Percentiles rank a stretch among this genome's conserved stretches.
These are phyloP conservation scores for Asarcornis scutulata DNA, from an alignment of 2,113 vertebrate species.

Conservation along the genomic window DNA sequence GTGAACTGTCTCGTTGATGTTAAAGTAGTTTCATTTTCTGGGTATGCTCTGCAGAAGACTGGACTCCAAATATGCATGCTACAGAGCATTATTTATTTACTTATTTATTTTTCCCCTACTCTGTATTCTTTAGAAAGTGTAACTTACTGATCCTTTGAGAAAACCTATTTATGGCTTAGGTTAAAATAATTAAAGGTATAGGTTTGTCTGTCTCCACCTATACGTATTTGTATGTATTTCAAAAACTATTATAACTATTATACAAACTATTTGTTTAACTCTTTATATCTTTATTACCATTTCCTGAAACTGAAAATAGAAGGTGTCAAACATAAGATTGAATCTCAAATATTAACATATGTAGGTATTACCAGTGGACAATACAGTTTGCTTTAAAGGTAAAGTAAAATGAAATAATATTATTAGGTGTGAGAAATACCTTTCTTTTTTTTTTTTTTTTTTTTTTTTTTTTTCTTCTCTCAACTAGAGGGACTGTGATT, in stretches of 20 bases:
- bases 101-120: neutral
- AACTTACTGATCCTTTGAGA: neutral
- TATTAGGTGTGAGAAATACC: too few relatives aligned
- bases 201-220: neutral
- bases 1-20: neutral
- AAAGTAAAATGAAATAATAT: neutral
- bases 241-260: neutral
- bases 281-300: neutral
- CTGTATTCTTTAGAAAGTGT: neutral
- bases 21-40: neutral
- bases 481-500: too few relatives aligned
- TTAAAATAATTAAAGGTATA: neutral
- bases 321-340: neutral
- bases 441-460: too few relatives aligned
- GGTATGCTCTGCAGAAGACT: neutral
- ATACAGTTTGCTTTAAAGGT: neutral
- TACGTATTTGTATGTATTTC: neutral
- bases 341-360: neutral
- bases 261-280: neutral
- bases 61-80: neutral
- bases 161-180: neutral
- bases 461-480: too few relatives aligned
- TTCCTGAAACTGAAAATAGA: neutral
- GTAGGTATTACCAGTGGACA: neutral
- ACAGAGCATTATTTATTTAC: neutral